These are phyloP conservation scores for Timandra comae DNA, from an alignment of 2,888 invertebrate genomes.

Conservation along the genomic window DNA sequence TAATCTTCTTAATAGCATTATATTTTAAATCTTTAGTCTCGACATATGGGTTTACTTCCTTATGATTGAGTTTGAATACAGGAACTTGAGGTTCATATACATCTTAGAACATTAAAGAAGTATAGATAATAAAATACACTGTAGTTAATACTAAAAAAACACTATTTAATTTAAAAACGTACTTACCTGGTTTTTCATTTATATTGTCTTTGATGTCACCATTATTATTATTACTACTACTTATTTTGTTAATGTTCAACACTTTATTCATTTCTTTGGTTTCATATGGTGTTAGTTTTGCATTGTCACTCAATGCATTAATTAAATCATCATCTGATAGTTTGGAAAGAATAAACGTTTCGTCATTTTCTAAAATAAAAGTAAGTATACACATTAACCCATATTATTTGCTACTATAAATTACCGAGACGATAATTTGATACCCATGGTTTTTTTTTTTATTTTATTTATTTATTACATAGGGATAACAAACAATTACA, in stretches of 20 bases:
- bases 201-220: too few species aligned
- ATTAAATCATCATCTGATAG: constrained; percentile 55
- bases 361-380: constrained; percentile 46
- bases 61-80: constrained; percentile 49
- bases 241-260: constrained; percentile 17
- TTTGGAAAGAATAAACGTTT: constrained; percentile 54
- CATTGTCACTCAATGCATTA: constrained; percentile 47
- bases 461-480: too few species aligned
- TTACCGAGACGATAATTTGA: too few species aligned
- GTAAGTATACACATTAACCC: too few species aligned
- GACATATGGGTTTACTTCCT: constrained; percentile 40
- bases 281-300: constrained; percentile 36
- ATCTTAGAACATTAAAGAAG: constrained; percentile 7
- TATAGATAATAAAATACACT: too few species aligned
- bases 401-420: too few species aligned
- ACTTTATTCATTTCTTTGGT: constrained; percentile 10
- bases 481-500: too few species aligned
- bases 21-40: constrained; percentile 37
- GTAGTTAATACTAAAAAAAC: too few species aligned
- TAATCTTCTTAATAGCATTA: constrained; percentile 47
- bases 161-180: too few species aligned
- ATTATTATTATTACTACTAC: background rate
- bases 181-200: too few species aligned
- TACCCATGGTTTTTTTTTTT: too few species aligned
- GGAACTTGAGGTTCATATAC: constrained; percentile 27